phyloP scores from a whole-genome alignment of 2,113 vertebrate genomes.

The Leptocoma aspasia region DNA sequence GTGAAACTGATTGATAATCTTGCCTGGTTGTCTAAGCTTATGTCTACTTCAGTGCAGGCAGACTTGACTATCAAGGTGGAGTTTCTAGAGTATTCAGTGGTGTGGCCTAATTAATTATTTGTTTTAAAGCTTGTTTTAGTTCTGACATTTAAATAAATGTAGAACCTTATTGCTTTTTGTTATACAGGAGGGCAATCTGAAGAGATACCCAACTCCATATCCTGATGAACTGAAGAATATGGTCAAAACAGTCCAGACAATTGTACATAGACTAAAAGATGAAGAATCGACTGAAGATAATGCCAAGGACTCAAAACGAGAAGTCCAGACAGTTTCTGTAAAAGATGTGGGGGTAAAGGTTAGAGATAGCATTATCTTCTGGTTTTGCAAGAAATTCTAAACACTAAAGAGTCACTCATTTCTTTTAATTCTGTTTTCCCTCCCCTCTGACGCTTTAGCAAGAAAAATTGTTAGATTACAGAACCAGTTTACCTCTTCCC shows the following conservation, averaged over 20 bases:
- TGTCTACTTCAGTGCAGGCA: neutral
- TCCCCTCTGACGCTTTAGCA: neutral
- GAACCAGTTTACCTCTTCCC: neutral
- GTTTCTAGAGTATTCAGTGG: neutral
- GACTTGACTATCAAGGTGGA: neutral
- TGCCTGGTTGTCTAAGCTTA: neutral
- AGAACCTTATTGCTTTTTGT: neutral
- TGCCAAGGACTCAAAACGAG: constrained; percentile 78
- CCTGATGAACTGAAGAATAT: constrained; percentile 99
- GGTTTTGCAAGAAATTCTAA: neutral
- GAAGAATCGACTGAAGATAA: constrained; percentile 86
- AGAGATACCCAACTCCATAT: constrained; percentile 96
- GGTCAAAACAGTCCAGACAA: constrained; percentile 98
- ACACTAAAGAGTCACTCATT: neutral
- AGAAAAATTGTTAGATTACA: neutral
- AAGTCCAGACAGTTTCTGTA: constrained; percentile 81
- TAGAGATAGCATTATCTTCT: constrained; percentile 17
- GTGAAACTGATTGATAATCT: neutral
- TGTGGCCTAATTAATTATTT: neutral
- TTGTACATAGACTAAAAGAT: constrained; percentile 93
- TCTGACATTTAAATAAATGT: neutral
- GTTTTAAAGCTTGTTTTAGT: neutral
- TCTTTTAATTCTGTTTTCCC: neutral
- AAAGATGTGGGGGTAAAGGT: constrained; percentile 92
- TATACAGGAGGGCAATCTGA: constrained; percentile 92